Percentiles rank a stretch among this genome's conserved stretches.
These are phyloP conservation scores for Caenorhabditis becei DNA, from an alignment of 2,888 invertebrate genomes.

Conservation along the genomic window DNA sequence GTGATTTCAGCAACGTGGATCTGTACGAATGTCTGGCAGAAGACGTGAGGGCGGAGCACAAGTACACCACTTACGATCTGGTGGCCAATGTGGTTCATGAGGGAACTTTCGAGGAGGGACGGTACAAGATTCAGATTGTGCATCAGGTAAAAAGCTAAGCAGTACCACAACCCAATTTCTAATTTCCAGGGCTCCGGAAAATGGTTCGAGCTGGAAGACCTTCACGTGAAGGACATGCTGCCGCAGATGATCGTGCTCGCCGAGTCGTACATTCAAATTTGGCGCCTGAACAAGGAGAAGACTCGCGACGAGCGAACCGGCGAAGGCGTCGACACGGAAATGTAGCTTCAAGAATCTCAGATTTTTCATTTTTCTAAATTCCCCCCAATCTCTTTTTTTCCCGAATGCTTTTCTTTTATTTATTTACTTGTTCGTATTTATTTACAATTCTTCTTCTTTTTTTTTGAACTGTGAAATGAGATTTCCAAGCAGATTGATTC, in stretches of 20 bases:
- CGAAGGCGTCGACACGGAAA: slow-evolving; percentile 62
- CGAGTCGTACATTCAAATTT: slow-evolving; percentile 91
- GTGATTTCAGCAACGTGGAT: slow-evolving; percentile 90
- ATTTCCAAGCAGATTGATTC: slow-evolving; percentile 2
- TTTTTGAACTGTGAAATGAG: slow-evolving; percentile 9
- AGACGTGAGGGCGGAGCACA: slow-evolving; percentile 86
- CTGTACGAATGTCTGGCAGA: slow-evolving; percentile 94
- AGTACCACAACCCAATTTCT: background rate
- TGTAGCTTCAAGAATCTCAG: background rate
- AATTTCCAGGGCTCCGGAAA: slow-evolving; percentile 86
- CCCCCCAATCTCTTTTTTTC: no score
- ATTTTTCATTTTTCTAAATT: background rate
- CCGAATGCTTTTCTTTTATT: no score
- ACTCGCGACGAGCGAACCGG: slow-evolving; percentile 78
- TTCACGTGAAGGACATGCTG: slow-evolving; percentile 97
- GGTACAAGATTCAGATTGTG: slow-evolving; percentile 93
- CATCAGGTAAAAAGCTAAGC: slow-evolving; percentile 84
- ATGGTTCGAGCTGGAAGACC: slow-evolving; percentile 94
- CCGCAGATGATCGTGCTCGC: slow-evolving; percentile 99
- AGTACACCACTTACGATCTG: slow-evolving; percentile 92
- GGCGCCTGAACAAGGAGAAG: slow-evolving; percentile 79
- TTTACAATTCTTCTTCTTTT: background rate
- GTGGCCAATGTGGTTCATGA: slow-evolving; percentile 99
- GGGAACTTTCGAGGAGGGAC: slow-evolving; percentile 95
- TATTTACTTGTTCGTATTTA: background rate